Evolutionary conservation across 1,140 invertebrate species (phyloP), one percentile per base, ranked within the genome.

Genomic region (Diorhabda sublineata): DNA sequence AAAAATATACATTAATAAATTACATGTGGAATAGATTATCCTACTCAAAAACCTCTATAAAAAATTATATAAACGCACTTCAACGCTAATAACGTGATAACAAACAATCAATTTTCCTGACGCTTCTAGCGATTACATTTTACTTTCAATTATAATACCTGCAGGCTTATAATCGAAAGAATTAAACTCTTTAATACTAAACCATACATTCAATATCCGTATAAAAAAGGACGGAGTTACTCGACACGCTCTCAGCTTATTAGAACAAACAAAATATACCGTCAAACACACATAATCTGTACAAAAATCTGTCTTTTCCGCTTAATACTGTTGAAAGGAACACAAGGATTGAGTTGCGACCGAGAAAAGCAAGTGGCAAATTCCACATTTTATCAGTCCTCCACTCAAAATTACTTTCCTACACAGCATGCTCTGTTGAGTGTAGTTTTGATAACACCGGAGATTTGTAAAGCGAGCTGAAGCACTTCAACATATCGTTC

Each of bases 261-360:
- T 61, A 61, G 42, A 61, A 66, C 42, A 67, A 70, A 64, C 67
- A 71, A 71, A 71, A 65, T 68, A 65, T 63, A 64, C 66, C 59
- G 62, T 45, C 61, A 71, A 68, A 68, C 66, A 66, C 63, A 61
- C 47, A 63, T 71, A 71, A 71, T 71, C 66, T 71, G 62, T 62
- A 71, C 63, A 71, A 71, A 71, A 71, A 71, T 71, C 70, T 71
- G 64, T 68, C 67, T 74, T 74, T 74, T 70, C 71, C 73, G 69
- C 71, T 74, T 74, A 70, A 74, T 74, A 69, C 71, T 72, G 71
- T 71, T 69, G 73, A 74, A 72, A 71, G 59, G 73, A 71, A 74
- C 45, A 61, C 69, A 70, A 74, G 69, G 67, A 72, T 74, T 66
- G 72, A 73, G 61, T 72, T 8, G 11, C 68, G 64, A 57, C 52